phyloP scores from a whole-genome alignment of 2,888 invertebrate species.

The Coronaproctus castanopsis region DNA sequence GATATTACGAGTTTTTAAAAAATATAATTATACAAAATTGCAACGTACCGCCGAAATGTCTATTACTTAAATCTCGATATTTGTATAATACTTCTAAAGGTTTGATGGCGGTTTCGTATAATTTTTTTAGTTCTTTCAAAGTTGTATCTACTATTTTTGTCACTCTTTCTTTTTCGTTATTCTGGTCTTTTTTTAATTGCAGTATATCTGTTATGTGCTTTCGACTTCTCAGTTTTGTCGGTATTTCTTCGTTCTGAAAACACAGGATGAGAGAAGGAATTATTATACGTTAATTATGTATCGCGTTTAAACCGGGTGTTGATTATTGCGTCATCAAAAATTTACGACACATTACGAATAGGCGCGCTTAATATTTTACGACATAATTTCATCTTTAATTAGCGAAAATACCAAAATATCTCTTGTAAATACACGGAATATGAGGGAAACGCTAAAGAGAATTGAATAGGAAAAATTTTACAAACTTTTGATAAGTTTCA shows the following conservation, averaged over 20 bases:
- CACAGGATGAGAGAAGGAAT: not conserved
- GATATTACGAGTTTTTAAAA: too few species aligned
- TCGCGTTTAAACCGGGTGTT: not conserved
- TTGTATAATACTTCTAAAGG: conserved; percentile 78
- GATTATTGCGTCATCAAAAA: too few species aligned
- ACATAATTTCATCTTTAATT: too few species aligned
- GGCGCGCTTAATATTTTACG: too few species aligned
- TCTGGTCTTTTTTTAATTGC: conserved; percentile 53
- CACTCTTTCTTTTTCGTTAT: conserved; percentile 42
- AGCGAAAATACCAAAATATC: too few species aligned
- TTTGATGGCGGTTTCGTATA: conserved; percentile 70
- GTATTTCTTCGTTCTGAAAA: conserved; percentile 44
- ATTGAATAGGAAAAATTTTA: too few species aligned
- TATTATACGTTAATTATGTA: not conserved
- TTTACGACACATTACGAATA: too few species aligned
- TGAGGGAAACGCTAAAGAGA: too few species aligned
- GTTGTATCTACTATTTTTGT: conserved; percentile 55
- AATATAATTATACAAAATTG: too few species aligned
- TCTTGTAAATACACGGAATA: too few species aligned
- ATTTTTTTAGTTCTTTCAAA: conserved; percentile 60
- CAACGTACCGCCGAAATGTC: conserved; percentile 56
- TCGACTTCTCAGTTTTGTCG: conserved; percentile 53
- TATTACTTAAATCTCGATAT: conserved; percentile 74
- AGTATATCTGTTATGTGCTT: conserved; percentile 61
- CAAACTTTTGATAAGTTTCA: too few species aligned